Base-by-base conservation (phyloP, 2,113 vertebrate species). In the Probosciger aterrimus region DNA sequence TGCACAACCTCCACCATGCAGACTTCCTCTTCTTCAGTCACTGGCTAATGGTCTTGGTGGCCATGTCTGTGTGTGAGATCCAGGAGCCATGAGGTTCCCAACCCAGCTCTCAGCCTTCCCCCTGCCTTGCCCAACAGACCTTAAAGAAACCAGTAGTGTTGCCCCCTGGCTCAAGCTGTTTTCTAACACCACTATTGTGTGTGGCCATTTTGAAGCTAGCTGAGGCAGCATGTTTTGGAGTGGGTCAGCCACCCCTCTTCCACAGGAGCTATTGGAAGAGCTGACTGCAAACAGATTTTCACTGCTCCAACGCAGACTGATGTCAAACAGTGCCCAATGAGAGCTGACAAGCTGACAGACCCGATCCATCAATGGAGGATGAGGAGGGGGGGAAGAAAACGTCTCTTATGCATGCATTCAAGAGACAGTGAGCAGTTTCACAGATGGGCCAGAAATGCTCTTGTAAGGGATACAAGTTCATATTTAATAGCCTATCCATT, bases 281-380 rank as follows among this genome's bases (percentile, higher is more conserved):
- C 95, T 97, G 98, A 98, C 96, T 97, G 96, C 97, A 97, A 97
- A 97, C 98, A 98, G 97, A 98, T 98, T 97, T 97, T 97, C 90
- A 94, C 93, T 97, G 97, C 94, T 95, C 94, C 44, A 13, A 1
- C 97, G 92, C 96, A 95, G 96, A 95, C 97, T 97, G 92, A 94
- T 82, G 79, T 97, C 97, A 98, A 96, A 94, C 89, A 95, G 93
- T 94, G 96, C 95, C 97, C 98, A 98, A 98, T 97, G 96, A 97
- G 82, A 97, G 73, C 90, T 98, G 98, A 98, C 98, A 98, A 97
- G 97, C 97, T 97, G 97, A 98, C 98, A 97, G 96, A 95, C 97
- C 89, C 37, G 44, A 98, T 97, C 93, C 8, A 18, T 98, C 98
- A 98, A 14, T 46, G 59, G 67, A 95, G 77, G 86, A 92, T 93